phyloP scores from a whole-genome alignment of 2,888 invertebrate species.

The Caenorhabditis sp. region DNA sequence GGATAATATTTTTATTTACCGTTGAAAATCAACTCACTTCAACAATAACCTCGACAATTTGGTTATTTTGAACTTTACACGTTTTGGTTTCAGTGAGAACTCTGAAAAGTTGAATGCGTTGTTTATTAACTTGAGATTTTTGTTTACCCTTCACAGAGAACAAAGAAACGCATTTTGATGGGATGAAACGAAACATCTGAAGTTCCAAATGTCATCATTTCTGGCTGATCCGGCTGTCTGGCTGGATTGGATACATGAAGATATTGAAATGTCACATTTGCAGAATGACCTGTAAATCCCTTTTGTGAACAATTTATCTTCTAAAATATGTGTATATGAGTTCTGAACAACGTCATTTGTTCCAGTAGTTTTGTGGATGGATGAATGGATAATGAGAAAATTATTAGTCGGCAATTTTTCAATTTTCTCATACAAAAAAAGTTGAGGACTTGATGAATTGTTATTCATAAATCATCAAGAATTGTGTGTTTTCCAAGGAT shows the following conservation, averaged over 20 bases:
- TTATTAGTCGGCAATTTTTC: neutral
- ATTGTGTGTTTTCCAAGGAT: too few relatives aligned
- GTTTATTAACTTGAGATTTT: neutral
- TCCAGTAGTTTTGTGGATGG: too few relatives aligned
- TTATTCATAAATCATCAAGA: too few relatives aligned
- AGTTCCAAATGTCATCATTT: slow-evolving; percentile 62
- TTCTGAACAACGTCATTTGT: too few relatives aligned
- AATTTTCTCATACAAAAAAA: neutral
- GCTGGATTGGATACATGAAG: slow-evolving; percentile 48
- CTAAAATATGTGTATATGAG: neutral
- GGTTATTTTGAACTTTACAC: slow-evolving; percentile 50
- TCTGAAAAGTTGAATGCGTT: slow-evolving; percentile 31
- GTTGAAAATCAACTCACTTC: slow-evolving; percentile 10
- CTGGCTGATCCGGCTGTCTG: slow-evolving; percentile 14
- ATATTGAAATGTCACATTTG: slow-evolving; percentile 63
- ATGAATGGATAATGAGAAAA: neutral
- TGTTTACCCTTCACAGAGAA: slow-evolving; percentile 60
- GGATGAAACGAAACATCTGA: slow-evolving; percentile 55
- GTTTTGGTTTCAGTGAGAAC: slow-evolving; percentile 48
- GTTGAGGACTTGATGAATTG: too few relatives aligned
- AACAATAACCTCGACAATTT: slow-evolving; percentile 34
- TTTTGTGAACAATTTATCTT: neutral
- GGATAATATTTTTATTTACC: neutral
- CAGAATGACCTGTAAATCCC: slow-evolving; percentile 51
- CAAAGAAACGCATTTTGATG: slow-evolving; percentile 58